Conservation (phyloP, 2,113 vertebrate genomes). For the Otolemur garnettii region DNA sequence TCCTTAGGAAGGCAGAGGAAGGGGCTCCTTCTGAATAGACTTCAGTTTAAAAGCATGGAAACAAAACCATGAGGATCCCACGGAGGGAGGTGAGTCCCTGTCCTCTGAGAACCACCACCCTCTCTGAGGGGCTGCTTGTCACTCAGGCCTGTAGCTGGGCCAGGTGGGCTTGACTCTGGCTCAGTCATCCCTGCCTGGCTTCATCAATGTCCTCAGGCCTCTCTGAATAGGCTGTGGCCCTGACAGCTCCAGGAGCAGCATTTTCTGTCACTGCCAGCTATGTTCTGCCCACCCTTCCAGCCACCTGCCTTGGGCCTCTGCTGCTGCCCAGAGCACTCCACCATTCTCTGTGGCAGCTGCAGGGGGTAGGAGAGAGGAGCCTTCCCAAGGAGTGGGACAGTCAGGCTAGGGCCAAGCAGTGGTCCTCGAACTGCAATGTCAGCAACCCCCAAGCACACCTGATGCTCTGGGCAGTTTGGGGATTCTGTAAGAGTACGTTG, state of each 20-base stretch:
- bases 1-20: neutral
- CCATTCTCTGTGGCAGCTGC: neutral
- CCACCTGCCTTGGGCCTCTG: neutral
- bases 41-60: neutral
- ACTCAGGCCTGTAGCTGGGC: neutral
- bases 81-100: neutral
- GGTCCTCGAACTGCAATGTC: rapidly evolving
- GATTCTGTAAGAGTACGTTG: rapidly evolving
- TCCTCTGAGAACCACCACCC: rapidly evolving
- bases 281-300: rapidly evolving
- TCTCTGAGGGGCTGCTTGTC: rapidly evolving
- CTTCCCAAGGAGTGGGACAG: neutral
- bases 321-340: no score
- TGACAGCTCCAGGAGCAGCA: no score
- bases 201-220: neutral
- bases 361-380: neutral
- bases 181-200: neutral
- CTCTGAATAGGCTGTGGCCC: neutral
- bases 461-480: rapidly evolving
- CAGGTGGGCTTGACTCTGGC: neutral
- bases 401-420: neutral
- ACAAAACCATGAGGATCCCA: neutral
- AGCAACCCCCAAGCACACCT: rapidly evolving
- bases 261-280: neutral
- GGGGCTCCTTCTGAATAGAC: neutral